Conservation (phyloP, 2,888 invertebrate species). For the Drosophila siamana region DNA sequence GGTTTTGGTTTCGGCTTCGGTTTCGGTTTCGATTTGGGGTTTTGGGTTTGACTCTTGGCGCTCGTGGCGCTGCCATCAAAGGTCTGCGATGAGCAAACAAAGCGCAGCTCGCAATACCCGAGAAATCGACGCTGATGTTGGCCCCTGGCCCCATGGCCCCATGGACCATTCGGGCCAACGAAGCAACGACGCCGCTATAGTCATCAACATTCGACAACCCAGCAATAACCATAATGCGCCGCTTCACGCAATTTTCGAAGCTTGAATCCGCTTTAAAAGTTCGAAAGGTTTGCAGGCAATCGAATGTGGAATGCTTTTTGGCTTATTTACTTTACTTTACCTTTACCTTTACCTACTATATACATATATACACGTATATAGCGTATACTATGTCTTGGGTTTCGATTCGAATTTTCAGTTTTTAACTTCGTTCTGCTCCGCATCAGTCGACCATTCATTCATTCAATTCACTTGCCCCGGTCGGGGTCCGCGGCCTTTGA, state of each 20-base stretch:
- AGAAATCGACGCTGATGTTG: constrained; percentile 29
- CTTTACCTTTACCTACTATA: background rate
- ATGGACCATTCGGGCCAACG: background rate
- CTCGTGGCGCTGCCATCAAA: constrained; percentile 55
- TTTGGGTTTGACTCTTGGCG: constrained; percentile 9
- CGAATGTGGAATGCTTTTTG: constrained; percentile 56
- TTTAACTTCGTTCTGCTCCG: constrained; percentile 56
- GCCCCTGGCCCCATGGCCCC: constrained; percentile 24
- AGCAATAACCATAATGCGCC: constrained; percentile 67
- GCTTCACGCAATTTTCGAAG: constrained; percentile 72
- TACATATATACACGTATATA: background rate
- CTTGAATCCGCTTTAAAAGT: constrained; percentile 58
- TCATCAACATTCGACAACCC: constrained; percentile 21
- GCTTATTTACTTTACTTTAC: constrained; percentile 52
- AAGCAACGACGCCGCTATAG: no score
- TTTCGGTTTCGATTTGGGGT: constrained; percentile 1
- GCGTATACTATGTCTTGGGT: constrained; percentile 2
- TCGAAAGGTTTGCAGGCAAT: constrained; percentile 68
- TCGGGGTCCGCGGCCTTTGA: constrained; percentile 63
- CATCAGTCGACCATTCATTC: constrained; percentile 53
- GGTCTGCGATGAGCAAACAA: constrained; percentile 68
- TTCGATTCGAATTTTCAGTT: constrained; percentile 3
- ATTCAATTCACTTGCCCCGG: constrained; percentile 38
- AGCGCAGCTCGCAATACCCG: constrained; percentile 39
- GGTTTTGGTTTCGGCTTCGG: constrained; percentile 7